Base-by-base conservation (phyloP, 2,113 vertebrate genomes). In the Protobothrops flavoviridis region DNA sequence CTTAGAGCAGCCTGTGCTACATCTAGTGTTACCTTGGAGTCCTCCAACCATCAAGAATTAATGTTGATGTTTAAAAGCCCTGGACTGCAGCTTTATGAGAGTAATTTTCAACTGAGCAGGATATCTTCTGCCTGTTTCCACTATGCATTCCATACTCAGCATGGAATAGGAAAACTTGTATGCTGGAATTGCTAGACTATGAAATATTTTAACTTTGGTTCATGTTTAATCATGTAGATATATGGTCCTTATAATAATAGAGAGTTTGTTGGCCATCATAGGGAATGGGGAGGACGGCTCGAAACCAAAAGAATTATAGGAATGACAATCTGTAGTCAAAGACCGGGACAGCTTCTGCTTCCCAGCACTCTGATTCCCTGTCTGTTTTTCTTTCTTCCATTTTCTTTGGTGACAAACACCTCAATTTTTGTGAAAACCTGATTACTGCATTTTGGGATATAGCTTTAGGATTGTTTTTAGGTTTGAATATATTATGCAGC, bases 41-140 rank as follows among this genome's bases (percentile, higher is more conserved):
- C 90, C 55, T 87, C 64, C 88, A 81, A 94, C 93, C 91, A 90
- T 96, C 93, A 93, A 74, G 90, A 96, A 95, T 93, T n/a, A 53
- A 87, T 12, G 92, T 64, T 1, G 7, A 29, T 26, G 61, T 81
- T 59, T 91, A 94, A 94, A 89, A 59, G 59, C 89, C 86, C 48
- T 0, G 0, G 90, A 89, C 24, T 56, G 21, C 0, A 0, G 5
- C 81, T 93, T 90, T 86, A 89, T 94, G 89, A 26, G 88, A 95
- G 86, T 89, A 92, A 59, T 92, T 93, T 90, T 93, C 88, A 81
- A 64, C 0, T 0, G 93, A 93, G 87, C n/a, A 8, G 0, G 3
- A n/a, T 87, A 94, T 94, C 91, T 50, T 88, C 11, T 94, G 87
- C 17, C 4, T 33, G 11, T 39, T 17, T 89, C 23, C 39, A 52